Evolutionary conservation across 2,888 invertebrate species (phyloP).

Genomic region (Cryptus viduatorius): DNA sequence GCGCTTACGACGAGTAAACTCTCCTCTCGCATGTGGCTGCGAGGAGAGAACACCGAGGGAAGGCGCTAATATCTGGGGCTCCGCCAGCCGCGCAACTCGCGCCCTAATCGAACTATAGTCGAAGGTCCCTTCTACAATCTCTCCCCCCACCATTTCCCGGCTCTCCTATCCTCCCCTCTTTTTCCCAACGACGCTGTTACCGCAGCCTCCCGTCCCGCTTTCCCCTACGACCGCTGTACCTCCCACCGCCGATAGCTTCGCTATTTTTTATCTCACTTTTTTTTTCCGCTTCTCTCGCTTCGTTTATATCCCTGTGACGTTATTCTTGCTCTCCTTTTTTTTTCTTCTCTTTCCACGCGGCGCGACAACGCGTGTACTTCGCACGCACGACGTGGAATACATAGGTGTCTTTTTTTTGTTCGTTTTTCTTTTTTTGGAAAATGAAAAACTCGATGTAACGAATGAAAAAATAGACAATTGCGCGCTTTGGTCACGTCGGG

Average conservation of each 20-base stretch:
- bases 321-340: slow-evolving; percentile 36
- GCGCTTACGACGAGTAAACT: slow-evolving; percentile 46
- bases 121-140: slow-evolving; percentile 63
- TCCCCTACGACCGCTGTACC: slow-evolving; percentile 68
- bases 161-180: slow-evolving; percentile 33
- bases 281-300: slow-evolving; percentile 46
- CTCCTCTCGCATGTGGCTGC: slow-evolving; percentile 11
- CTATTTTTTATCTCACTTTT: slow-evolving; percentile 62
- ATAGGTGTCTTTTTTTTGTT: slow-evolving; percentile 48
- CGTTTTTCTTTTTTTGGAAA: background rate
- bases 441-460: background rate
- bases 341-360: slow-evolving; percentile 53
- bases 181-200: slow-evolving; percentile 62
- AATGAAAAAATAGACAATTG: background rate
- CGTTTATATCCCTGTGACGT: slow-evolving; percentile 36
- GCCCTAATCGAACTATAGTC: slow-evolving; percentile 81
- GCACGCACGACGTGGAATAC: slow-evolving; percentile 61
- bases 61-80: slow-evolving; percentile 85
- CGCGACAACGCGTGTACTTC: slow-evolving; percentile 65
- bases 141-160: slow-evolving; percentile 57
- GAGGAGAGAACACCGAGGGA: slow-evolving; percentile 66
- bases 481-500: slow-evolving; percentile 22
- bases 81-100: slow-evolving; percentile 83
- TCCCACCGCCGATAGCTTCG: slow-evolving; percentile 44
- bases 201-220: slow-evolving; percentile 73